A percentile compares a stretch with the other conserved stretches of the same genome.
phyloP scores from a whole-genome alignment of 1,140 invertebrate species.

The Drosophila virilis region DNA sequence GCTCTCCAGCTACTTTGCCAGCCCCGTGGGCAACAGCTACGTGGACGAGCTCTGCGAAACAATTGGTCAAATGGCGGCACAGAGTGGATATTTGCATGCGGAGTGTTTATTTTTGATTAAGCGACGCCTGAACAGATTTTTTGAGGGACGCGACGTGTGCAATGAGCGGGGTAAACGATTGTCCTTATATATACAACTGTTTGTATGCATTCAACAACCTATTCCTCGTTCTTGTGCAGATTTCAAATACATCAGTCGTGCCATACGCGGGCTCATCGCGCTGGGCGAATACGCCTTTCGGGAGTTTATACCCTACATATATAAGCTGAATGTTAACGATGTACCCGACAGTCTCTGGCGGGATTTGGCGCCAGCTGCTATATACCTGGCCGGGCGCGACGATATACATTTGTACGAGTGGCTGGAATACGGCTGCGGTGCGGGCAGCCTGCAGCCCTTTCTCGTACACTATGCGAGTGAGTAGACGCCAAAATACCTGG shows the following conservation, averaged over 20 bases:
- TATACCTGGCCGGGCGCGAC: slow-evolving; percentile 66
- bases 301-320: slow-evolving; percentile 80
- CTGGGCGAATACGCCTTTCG: slow-evolving; percentile 82
- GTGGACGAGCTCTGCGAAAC: slow-evolving; percentile 78
- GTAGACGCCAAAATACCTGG: background rate
- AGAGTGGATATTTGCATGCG: slow-evolving; percentile 73
- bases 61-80: slow-evolving; percentile 66
- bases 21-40: slow-evolving; percentile 47
- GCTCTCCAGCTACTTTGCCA: slow-evolving; percentile 72
- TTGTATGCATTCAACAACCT: background rate
- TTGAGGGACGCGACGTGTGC: slow-evolving; percentile 59
- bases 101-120: slow-evolving; percentile 75
- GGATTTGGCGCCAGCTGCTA: slow-evolving; percentile 67
- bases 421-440: slow-evolving; percentile 74
- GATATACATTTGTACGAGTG: slow-evolving; percentile 83
- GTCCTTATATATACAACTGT: no score
- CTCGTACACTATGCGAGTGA: slow-evolving; percentile 68
- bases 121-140: slow-evolving; percentile 69
- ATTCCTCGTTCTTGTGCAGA: slow-evolving; percentile 37
- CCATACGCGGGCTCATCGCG: slow-evolving; percentile 67
- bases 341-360: slow-evolving; percentile 68
- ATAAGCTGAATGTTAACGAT: slow-evolving; percentile 60
- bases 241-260: slow-evolving; percentile 72
- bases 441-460: slow-evolving; percentile 71
- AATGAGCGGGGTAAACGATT: slow-evolving; percentile 58